Conservation (phyloP, 2,888 invertebrate species). For the Stenichneumon culpator region DNA sequence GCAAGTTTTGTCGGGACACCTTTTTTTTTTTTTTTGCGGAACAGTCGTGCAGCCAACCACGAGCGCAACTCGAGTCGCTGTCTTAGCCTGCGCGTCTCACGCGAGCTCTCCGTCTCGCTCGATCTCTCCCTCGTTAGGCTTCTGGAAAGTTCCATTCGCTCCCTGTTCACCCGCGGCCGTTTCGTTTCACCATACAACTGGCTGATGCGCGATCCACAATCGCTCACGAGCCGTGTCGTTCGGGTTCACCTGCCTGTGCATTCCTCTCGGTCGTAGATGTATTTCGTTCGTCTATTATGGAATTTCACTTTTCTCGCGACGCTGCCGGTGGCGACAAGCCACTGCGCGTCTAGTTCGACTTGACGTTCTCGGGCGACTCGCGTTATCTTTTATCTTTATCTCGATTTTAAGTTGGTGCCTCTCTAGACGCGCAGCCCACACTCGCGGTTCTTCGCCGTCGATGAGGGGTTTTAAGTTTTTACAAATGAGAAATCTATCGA, state of each 20-base stretch:
- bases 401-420: not conserved
- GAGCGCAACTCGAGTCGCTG: not conserved
- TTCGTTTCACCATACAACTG: conserved; percentile 21
- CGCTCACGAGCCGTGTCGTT: not conserved
- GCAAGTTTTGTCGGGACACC: not conserved
- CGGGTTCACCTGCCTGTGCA: not conserved
- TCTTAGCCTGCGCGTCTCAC: not conserved
- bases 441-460: too few relatives aligned
- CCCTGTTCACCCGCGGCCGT: conserved; percentile 52
- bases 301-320: not conserved
- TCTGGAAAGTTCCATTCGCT: conserved; percentile 82
- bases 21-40: not conserved
- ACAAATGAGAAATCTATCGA: too few relatives aligned
- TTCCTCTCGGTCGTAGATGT: not conserved
- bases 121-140: conserved; percentile 61
- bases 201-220: conserved; percentile 21
- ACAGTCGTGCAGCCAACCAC: not conserved
- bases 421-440: too few relatives aligned
- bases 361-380: not conserved
- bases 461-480: too few relatives aligned
- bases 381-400: not conserved
- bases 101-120: conserved; percentile 64
- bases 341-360: not conserved
- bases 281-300: not conserved
- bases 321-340: too few relatives aligned